Evolutionary conservation across 2,888 invertebrate species (phyloP).

Genomic region (Aphidius colemani): DNA sequence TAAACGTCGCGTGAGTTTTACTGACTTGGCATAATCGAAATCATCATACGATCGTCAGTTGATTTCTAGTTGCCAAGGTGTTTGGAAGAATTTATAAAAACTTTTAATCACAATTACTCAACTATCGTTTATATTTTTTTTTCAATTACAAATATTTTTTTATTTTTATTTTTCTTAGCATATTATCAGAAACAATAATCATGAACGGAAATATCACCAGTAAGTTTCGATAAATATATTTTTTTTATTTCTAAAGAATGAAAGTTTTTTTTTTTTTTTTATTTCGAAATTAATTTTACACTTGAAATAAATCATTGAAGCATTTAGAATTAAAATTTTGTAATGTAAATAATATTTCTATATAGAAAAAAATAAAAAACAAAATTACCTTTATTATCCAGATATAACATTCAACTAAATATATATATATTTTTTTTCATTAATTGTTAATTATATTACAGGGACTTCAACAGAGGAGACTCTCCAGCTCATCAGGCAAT

Average conservation of each 20-base stretch:
- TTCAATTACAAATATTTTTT: conserved; percentile 9
- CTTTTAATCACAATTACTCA: no score
- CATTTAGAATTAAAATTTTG: no score
- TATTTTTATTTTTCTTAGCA: conserved; percentile 4
- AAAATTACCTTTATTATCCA: no score
- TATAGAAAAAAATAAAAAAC: not conserved
- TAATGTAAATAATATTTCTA: not conserved
- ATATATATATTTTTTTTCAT: no score
- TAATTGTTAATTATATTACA: conserved; percentile 33
- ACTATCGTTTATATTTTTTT: not conserved
- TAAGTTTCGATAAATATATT: not conserved
- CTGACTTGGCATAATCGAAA: no score
- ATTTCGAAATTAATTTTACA: not conserved
- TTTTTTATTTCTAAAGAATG: not conserved
- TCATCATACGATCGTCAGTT: no score
- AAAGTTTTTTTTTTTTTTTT: not conserved
- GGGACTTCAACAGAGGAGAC: conserved; percentile 64
- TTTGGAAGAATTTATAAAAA: no score
- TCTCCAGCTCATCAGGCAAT: conserved; percentile 68
- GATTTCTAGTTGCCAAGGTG: no score
- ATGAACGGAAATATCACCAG: not conserved
- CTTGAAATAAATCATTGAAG: not conserved
- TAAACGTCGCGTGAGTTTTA: no score
- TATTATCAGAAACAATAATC: not conserved
- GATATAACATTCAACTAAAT: no score